Evolutionary conservation across 2,888 invertebrate genomes (phyloP).

Genomic region (Agrilus mali): DNA sequence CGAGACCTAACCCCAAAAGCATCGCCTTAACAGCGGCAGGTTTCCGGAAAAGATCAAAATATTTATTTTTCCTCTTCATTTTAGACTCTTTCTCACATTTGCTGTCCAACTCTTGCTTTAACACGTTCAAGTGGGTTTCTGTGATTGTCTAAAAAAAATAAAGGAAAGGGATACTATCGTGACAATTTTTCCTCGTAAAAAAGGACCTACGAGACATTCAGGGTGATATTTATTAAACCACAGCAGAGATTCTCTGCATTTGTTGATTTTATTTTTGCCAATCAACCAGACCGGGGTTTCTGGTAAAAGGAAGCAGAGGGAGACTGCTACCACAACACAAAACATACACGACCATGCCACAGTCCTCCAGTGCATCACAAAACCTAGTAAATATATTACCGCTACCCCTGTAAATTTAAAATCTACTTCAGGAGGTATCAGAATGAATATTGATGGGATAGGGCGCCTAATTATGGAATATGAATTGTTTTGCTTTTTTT

Average conservation of each 20-base stretch:
- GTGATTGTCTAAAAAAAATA: constrained; percentile 29
- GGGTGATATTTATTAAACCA: constrained; percentile 38
- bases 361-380: constrained; percentile 40
- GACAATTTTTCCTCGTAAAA: neutral
- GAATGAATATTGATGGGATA: too few species aligned
- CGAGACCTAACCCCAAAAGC: constrained; percentile 39
- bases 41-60: constrained; percentile 27
- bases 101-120: constrained; percentile 30
- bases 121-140: constrained; percentile 36
- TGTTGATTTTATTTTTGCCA: constrained; percentile 39
- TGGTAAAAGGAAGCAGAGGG: constrained; percentile 39
- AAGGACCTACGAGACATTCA: constrained; percentile 12
- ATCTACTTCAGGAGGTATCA: neutral
- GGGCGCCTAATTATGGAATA: too few species aligned
- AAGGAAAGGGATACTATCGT: too few species aligned
- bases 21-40: constrained; percentile 48
- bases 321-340: constrained; percentile 38
- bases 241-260: constrained; percentile 39
- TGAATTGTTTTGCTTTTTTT: too few species aligned
- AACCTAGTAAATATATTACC: constrained; percentile 41
- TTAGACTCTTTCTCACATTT: constrained; percentile 24
- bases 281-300: constrained; percentile 49
- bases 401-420: constrained; percentile 37
- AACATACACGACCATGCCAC: constrained; percentile 43
- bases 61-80: constrained; percentile 25